Conservation (phyloP, 2,797 vertebrate species). For the Gymnodraco acuticeps region DNA sequence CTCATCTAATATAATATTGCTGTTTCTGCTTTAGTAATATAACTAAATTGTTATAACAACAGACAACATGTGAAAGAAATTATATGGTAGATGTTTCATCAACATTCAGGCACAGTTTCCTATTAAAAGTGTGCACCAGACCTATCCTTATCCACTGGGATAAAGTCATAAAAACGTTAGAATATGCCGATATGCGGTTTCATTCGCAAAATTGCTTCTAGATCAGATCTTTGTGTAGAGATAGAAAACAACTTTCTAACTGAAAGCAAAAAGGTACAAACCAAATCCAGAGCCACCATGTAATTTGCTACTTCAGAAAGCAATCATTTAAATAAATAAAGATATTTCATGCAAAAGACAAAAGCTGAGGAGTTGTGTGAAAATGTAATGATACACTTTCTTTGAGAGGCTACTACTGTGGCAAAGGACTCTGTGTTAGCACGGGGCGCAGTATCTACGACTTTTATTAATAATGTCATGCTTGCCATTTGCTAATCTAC, state of each 20-base stretch:
- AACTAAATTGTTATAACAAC: neutral
- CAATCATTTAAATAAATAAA: conserved; percentile 29
- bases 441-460: neutral
- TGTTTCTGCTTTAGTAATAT: neutral
- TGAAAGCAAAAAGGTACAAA: conserved; percentile 6
- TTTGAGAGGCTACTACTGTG: conserved; percentile 55
- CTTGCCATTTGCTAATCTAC: conserved; percentile 28
- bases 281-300: conserved; percentile 18
- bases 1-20: neutral
- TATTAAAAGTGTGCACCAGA: neutral
- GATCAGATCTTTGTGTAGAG: conserved; percentile 23
- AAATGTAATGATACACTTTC: conserved; percentile 58
- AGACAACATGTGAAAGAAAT: neutral
- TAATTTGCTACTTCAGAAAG: conserved; percentile 39
- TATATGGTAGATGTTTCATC: neutral
- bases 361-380: conserved; percentile 62
- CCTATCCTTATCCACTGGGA: neutral
- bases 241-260: conserved; percentile 18
- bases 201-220: conserved; percentile 2
- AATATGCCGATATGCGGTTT: neutral
- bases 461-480: conserved; percentile 21
- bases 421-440: conserved; percentile 12
- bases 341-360: conserved; percentile 42
- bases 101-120: conserved; percentile 2
- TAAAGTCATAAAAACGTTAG: neutral